Evolutionary conservation across 2,888 invertebrate genomes (phyloP).

Genomic region (Spatulosminthurus flaviceps): DNA sequence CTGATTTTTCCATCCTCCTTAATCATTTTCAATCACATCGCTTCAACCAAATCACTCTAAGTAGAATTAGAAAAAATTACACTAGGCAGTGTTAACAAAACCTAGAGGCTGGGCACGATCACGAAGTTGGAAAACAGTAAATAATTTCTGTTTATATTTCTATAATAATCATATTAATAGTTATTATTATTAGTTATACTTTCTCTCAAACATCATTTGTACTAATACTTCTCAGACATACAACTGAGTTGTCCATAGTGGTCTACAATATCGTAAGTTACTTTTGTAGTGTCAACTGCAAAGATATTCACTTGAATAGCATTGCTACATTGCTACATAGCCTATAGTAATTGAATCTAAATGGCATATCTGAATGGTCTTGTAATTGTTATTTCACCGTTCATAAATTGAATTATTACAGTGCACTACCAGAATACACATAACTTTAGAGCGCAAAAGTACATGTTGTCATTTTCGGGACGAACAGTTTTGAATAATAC

Average conservation of each 20-base stretch:
- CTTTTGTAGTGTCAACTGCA: neutral
- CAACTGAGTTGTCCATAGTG: neutral
- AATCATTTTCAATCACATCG: constrained; percentile 25
- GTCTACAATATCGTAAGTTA: neutral
- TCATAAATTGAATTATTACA: neutral
- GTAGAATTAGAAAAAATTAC: neutral
- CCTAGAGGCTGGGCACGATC: neutral
- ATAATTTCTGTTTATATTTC: neutral
- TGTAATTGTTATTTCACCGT: no score
- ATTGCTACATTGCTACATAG: neutral
- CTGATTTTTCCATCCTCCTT: neutral
- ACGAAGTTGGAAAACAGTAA: neutral
- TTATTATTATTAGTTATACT: constrained; percentile 1
- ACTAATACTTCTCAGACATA: constrained; percentile 13
- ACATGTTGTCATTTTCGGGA: constrained; percentile 1
- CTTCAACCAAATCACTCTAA: constrained; percentile 12
- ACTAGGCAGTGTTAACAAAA: neutral
- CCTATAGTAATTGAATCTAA: no score
- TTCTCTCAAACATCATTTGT: neutral
- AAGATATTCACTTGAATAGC: neutral
- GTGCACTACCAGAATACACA: constrained; percentile 30
- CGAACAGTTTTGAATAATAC: neutral
- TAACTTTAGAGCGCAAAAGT: neutral
- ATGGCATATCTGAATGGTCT: no score
- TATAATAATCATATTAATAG: no score